Conservation (phyloP, 2,888 invertebrate species). For the Caenorhabditis virilis region DNA sequence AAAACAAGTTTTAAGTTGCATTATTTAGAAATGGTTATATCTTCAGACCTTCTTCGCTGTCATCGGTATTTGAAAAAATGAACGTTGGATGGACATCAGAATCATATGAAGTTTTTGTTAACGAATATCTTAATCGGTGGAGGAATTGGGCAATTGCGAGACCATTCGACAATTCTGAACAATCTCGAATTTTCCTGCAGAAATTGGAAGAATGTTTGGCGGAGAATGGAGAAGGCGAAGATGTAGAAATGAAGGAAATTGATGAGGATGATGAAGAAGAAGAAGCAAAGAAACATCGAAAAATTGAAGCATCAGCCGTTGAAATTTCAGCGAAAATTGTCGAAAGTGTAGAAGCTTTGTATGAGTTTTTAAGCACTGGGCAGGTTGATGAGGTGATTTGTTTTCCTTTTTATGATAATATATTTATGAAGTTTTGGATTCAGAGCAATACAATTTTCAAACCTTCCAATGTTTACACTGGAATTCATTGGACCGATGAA, state of each 20-base stretch:
- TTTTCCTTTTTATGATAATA: neutral
- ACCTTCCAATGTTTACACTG: conserved; percentile 12
- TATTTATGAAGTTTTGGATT: neutral
- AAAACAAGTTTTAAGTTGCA: too few species aligned
- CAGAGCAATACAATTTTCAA: conserved; percentile 22
- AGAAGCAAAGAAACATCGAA: neutral
- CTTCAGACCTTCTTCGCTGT: neutral
- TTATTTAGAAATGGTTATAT: neutral
- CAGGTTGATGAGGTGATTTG: conserved; percentile 16
- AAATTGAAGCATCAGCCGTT: conserved; percentile 14
- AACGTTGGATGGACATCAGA: conserved; percentile 41
- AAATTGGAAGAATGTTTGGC: conserved; percentile 13
- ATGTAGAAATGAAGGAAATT: conserved; percentile 15
- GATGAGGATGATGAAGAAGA: conserved; percentile 16
- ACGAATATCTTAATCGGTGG: conserved; percentile 36
- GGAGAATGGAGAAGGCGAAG: conserved; percentile 4
- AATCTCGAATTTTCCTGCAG: conserved; percentile 10
- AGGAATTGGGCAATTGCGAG: conserved; percentile 22
- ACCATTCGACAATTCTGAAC: conserved; percentile 35
- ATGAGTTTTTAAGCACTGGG: conserved; percentile 21
- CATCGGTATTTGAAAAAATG: too few species aligned
- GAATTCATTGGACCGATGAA: conserved; percentile 25
- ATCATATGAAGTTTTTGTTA: conserved; percentile 38
- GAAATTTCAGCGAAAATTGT: conserved; percentile 15
- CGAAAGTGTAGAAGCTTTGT: conserved; percentile 16